phyloP scores from a whole-genome alignment of 1,140 invertebrate genomes.

The Asobara japonica region DNA sequence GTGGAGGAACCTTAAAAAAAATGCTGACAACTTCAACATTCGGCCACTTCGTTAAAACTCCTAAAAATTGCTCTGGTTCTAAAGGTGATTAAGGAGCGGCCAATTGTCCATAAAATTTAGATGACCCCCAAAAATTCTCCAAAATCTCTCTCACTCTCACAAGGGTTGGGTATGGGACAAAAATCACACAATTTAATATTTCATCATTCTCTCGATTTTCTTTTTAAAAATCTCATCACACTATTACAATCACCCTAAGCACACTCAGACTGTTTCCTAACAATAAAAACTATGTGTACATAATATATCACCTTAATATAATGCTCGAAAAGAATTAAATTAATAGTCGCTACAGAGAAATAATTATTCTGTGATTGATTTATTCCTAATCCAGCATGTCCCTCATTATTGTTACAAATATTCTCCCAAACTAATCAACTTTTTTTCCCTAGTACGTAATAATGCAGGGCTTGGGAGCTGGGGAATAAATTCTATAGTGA shows the following conservation, averaged over 20 bases:
- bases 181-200: not conserved
- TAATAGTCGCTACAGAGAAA: not conserved
- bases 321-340: constrained; percentile 1
- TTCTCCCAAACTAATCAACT: not conserved
- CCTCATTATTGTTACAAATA: not conserved
- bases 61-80: no score
- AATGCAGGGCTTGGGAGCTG: not conserved
- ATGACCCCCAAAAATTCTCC: not conserved
- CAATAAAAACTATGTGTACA: constrained; percentile 1
- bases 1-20: no score
- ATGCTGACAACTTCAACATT: no score
- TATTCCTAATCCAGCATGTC: not conserved
- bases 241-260: not conserved
- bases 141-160: not conserved
- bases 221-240: not conserved
- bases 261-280: not conserved
- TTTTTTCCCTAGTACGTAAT: not conserved
- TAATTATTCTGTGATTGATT: not conserved
- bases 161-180: not conserved
- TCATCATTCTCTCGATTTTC: not conserved
- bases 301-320: not conserved
- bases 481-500: constrained; percentile 1
- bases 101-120: no score
- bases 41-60: no score
- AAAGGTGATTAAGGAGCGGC: no score